phyloP scores from a whole-genome alignment of 1,140 invertebrate species.

The Drosophila persimilis region DNA sequence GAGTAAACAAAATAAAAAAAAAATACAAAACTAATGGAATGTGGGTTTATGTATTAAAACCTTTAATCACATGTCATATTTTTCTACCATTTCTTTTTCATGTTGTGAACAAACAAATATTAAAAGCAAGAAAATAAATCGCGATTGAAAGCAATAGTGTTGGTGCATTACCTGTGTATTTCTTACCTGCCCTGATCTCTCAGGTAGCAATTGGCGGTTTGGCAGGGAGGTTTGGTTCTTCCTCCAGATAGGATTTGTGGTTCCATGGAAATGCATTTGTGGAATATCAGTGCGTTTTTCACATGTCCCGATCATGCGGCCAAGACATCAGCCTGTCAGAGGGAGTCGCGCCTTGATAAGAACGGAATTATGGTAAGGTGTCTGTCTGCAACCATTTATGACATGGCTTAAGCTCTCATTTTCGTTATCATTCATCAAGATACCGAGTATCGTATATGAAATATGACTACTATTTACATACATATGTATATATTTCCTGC shows the following conservation, averaged over 20 bases:
- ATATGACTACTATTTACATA: background rate
- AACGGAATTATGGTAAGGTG: constrained; percentile 2
- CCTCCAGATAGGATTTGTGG: constrained; percentile 14
- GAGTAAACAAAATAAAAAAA: background rate
- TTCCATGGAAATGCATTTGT: constrained; percentile 11
- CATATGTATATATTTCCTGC: constrained; percentile 9
- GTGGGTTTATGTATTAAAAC: constrained; percentile 58
- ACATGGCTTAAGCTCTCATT: constrained; percentile 17
- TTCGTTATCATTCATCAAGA: constrained; percentile 33
- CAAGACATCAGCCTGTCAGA: constrained; percentile 16
- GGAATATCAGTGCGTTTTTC: background rate
- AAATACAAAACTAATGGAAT: constrained; percentile 49
- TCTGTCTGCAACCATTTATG: constrained; percentile 26
- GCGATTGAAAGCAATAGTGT: constrained; percentile 21
- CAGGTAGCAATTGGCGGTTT: constrained; percentile 53
- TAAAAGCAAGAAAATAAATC: constrained; percentile 39
- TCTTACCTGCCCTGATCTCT: constrained; percentile 37
- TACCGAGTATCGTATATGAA: no score
- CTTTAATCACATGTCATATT: constrained; percentile 71
- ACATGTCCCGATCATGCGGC: constrained; percentile 8
- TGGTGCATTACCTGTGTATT: constrained; percentile 16
- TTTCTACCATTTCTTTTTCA: constrained; percentile 80
- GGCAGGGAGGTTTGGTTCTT: background rate
- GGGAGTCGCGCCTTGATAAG: constrained; percentile 20
- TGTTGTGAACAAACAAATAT: constrained; percentile 68